Percentiles rank a stretch among this genome's conserved stretches.
These are phyloP conservation scores for Carassius gibelio DNA, from an alignment of 2,113 vertebrate species.

Conservation along the genomic window DNA sequence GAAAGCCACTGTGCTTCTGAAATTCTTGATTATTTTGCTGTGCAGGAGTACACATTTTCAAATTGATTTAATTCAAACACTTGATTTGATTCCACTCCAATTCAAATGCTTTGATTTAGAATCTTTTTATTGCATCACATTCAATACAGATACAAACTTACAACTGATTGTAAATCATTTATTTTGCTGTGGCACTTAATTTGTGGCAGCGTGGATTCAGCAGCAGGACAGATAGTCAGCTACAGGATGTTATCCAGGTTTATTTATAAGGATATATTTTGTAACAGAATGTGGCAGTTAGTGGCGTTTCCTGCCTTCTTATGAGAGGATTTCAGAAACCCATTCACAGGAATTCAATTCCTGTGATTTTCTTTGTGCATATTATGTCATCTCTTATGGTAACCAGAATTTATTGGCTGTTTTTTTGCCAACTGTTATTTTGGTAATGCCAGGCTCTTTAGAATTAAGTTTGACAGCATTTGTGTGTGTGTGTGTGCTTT, in stretches of 20 bases:
- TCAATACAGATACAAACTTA: background rate
- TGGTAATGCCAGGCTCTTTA: background rate
- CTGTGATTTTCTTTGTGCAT: background rate
- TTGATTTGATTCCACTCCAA: background rate
- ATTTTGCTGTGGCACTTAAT: background rate
- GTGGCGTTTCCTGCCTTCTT: slow-evolving; percentile 61
- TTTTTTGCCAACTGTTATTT: background rate
- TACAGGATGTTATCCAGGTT: background rate
- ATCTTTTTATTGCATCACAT: background rate
- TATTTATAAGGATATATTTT: background rate
- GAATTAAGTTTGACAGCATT: background rate
- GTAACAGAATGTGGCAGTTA: slow-evolving; percentile 19
- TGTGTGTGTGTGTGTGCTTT: slow-evolving; percentile 43
- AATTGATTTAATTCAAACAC: background rate
- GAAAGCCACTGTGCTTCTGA: background rate
- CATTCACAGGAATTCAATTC: background rate
- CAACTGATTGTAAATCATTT: background rate
- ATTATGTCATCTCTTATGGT: background rate
- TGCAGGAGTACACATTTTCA: background rate
- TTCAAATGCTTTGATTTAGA: background rate
- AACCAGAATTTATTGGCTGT: background rate
- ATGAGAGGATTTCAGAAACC: slow-evolving; percentile 36
- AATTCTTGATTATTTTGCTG: background rate
- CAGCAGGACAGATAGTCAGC: background rate
- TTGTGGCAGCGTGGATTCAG: background rate